Evolutionary conservation across 2,888 invertebrate species (phyloP), one percentile per base, ranked within the genome.

Genomic region (Monochamus alternatus): DNA sequence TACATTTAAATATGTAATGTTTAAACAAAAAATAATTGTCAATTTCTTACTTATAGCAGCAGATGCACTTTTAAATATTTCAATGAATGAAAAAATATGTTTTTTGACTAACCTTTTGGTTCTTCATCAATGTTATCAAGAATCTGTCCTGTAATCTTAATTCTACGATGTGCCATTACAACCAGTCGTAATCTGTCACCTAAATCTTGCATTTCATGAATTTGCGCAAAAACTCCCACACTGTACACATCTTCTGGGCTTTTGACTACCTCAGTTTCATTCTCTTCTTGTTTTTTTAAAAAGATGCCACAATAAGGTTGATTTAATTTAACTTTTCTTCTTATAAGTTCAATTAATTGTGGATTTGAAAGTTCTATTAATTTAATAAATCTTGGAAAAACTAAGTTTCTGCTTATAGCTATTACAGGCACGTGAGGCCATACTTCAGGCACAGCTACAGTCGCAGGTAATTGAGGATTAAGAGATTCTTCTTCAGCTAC

Each of bases 251-350:
- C 98, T 77, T 95, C 93, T 38, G 98, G 86, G 71, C 91, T 94
- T 10, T 94, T 91, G 0, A 99, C 95, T 22, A 97, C 91, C 86
- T 98, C 98, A 0, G 93, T 91, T 80, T 97, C 96, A 86, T 96
- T 96, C 81, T 95, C 97, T 86, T 97, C 96, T 85, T 94, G 94
- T 87, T 95, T 97, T 86, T 98, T 98, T 82, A 99, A 90, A 87
- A 99, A 99, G 67, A 99, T 95, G 4, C 99, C 99, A 66, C 98
- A 95, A 86, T 99, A 99, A 0, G 99, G 99, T 87, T 98, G 98
- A 88, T 98, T 98, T 14, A 99, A 89, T 88, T 96, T 95, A 0
- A 99, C 97, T 91, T 99, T 99, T 79, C 97, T 93, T 85, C 98
- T 92, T 75, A 99, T 93, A 64, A 99, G 87, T 87, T 97, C 96